Evolutionary conservation across 2,888 invertebrate genomes (phyloP).

Genomic region (Napeogenes sylphis): DNA sequence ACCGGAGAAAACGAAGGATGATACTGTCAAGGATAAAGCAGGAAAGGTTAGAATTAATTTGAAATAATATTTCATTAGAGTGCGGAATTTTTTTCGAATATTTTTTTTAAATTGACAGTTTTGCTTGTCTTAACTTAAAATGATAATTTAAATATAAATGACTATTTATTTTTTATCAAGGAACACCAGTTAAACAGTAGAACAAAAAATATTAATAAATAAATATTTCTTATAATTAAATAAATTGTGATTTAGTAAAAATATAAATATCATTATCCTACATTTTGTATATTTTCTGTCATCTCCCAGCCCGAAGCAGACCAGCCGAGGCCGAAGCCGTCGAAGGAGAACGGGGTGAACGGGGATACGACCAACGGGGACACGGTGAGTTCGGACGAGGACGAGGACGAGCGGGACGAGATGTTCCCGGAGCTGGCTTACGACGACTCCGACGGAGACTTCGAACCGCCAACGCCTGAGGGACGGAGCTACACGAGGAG

Average conservation of each 20-base stretch:
- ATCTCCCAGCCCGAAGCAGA: conserved; percentile 47
- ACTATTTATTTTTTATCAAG: no score
- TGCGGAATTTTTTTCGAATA: background rate
- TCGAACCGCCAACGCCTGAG: conserved; percentile 52
- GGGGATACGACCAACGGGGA: conserved; percentile 46
- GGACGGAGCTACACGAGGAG: conserved; percentile 62
- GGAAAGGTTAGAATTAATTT: conserved; percentile 45
- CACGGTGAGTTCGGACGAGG: conserved; percentile 46
- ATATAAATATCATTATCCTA: no score
- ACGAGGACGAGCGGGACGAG: conserved; percentile 52
- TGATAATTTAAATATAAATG: no score
- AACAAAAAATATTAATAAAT: background rate
- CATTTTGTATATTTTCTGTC: conserved; percentile 4
- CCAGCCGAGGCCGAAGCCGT: conserved; percentile 37
- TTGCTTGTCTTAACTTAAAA: no score
- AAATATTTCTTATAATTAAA: background rate
- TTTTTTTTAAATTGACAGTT: no score
- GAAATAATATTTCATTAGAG: background rate
- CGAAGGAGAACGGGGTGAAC: conserved; percentile 61
- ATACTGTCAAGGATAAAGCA: conserved; percentile 48
- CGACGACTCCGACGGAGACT: conserved; percentile 64
- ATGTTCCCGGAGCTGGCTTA: conserved; percentile 71
- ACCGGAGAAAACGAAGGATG: conserved; percentile 38
- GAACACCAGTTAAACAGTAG: no score
- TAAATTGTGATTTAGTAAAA: no score